phyloP scores from a whole-genome alignment of 2,113 vertebrate species.

The Leptobrachium leishanense region DNA sequence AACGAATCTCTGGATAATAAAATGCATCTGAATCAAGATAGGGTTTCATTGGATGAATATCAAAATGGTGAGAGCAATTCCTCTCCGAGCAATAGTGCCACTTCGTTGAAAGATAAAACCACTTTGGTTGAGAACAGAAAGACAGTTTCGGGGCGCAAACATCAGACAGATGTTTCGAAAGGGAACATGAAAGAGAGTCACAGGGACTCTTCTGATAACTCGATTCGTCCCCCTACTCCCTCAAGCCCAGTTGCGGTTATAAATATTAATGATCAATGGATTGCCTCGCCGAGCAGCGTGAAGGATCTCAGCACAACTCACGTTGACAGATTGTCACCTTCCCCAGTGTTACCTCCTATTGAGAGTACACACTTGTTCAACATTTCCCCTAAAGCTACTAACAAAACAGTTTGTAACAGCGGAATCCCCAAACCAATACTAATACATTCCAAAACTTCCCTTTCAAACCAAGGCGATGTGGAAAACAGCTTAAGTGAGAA shows the following conservation, averaged over 20 bases:
- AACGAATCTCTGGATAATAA: slow-evolving; percentile 41
- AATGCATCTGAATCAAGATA: slow-evolving; percentile 35
- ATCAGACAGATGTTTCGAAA: slow-evolving; percentile 51
- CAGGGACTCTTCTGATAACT: slow-evolving; percentile 43
- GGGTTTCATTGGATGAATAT: slow-evolving; percentile 29
- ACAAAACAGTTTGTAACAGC: slow-evolving; percentile 71
- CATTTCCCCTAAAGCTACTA: slow-evolving; percentile 70
- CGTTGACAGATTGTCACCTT: slow-evolving; percentile 56
- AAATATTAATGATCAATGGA: slow-evolving; percentile 53
- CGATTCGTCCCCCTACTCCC: slow-evolving; percentile 50
- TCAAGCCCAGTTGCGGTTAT: slow-evolving; percentile 30
- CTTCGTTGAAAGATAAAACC: slow-evolving; percentile 23
- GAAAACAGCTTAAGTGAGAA: slow-evolving; percentile 67
- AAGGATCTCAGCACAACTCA: slow-evolving; percentile 57
- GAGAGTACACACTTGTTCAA: slow-evolving; percentile 64
- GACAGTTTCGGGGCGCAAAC: slow-evolving; percentile 46
- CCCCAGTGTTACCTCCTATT: slow-evolving; percentile 54
- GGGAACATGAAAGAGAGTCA: slow-evolving; percentile 52
- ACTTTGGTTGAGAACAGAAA: slow-evolving; percentile 51
- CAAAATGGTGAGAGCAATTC: slow-evolving; percentile 5
- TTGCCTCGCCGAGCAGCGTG: slow-evolving; percentile 48
- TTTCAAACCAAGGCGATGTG: slow-evolving; percentile 49
- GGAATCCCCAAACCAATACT: slow-evolving; percentile 81
- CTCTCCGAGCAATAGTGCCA: slow-evolving; percentile 24
- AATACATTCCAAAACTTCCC: slow-evolving; percentile 63